Percentiles rank a stretch among this genome's conserved stretches.
phyloP scores from a whole-genome alignment of 2,113 vertebrate species.

The Fregetta grallaria region DNA sequence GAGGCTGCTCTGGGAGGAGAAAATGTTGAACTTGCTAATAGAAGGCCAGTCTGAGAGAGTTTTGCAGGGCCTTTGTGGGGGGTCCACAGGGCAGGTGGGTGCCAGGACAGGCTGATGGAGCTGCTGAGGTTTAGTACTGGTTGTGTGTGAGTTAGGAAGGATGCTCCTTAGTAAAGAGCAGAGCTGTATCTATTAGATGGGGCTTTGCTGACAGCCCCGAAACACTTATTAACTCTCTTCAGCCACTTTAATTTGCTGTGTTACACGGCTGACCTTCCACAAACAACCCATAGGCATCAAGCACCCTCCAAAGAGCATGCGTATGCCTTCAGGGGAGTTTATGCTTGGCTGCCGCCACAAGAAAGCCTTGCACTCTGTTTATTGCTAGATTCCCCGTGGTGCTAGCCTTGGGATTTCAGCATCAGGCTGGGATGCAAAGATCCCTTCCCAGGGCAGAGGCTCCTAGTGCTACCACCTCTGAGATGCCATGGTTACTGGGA shows the following conservation, averaged over 20 bases:
- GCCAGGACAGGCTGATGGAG: not conserved
- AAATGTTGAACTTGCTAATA: not conserved
- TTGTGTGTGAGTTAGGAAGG: not conserved
- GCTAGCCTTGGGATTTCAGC: not conserved
- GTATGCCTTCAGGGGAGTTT: not conserved
- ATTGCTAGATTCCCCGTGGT: not conserved
- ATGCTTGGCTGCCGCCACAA: not conserved
- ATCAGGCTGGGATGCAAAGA: not conserved
- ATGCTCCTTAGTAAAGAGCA: not conserved
- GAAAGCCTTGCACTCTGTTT: not conserved
- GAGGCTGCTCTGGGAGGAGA: not conserved
- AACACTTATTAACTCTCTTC: not conserved
- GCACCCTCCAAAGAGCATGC: not conserved
- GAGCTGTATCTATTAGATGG: not conserved
- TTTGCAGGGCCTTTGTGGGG: not conserved
- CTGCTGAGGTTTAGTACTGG: not conserved
- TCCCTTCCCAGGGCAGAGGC: not conserved
- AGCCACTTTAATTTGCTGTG: not conserved
- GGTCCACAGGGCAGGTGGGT: rapidly evolving
- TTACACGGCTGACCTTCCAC: not conserved
- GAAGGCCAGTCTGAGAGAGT: not conserved
- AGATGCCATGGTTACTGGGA: not conserved
- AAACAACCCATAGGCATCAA: not conserved
- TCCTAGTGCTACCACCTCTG: not conserved
- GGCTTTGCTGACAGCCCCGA: not conserved